Percentiles rank a stretch among this genome's conserved stretches.
phyloP scores from a whole-genome alignment of 2,113 vertebrate genomes.

The Lampris incognitus region DNA sequence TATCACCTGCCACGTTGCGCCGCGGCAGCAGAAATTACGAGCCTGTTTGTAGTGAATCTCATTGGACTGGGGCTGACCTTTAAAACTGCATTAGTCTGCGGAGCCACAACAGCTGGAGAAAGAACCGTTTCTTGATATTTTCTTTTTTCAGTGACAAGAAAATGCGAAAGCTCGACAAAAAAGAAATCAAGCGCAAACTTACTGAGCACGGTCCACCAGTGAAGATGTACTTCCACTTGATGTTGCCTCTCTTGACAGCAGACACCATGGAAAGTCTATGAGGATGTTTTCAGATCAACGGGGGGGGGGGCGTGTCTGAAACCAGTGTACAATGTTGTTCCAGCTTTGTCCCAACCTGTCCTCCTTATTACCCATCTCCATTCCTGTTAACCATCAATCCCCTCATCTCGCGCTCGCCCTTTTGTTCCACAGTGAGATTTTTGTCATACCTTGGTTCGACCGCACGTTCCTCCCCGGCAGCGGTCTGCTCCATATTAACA shows the following conservation, averaged over 20 bases:
- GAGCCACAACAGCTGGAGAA: background rate
- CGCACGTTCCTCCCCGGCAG: too few species aligned
- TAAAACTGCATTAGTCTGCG: conserved; percentile 17
- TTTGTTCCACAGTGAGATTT: too few species aligned
- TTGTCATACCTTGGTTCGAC: too few species aligned
- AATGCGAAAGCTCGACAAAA: conserved; percentile 18
- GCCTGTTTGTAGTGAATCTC: conserved; percentile 17
- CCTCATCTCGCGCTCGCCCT: too few species aligned
- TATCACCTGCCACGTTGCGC: background rate
- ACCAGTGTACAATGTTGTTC: background rate
- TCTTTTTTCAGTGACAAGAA: conserved; percentile 22
- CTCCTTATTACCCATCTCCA: too few species aligned
- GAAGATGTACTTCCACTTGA: conserved; percentile 48
- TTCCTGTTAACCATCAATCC: too few species aligned
- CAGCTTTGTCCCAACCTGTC: too few species aligned
- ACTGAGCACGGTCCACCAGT: conserved; percentile 31
- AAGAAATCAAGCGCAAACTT: conserved; percentile 43
- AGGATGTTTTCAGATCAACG: conserved; percentile 59
- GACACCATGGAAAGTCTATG: conserved; percentile 62
- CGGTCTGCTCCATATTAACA: too few species aligned
- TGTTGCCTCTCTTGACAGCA: conserved; percentile 45
- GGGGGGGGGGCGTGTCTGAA: conserved; percentile 6
- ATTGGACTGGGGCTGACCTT: conserved; percentile 28
- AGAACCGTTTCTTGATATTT: conserved; percentile 19
- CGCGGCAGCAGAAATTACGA: background rate